These are phyloP conservation scores for Elephas maximus DNA, from an alignment of 2,113 vertebrate species.

Conservation along the genomic window DNA sequence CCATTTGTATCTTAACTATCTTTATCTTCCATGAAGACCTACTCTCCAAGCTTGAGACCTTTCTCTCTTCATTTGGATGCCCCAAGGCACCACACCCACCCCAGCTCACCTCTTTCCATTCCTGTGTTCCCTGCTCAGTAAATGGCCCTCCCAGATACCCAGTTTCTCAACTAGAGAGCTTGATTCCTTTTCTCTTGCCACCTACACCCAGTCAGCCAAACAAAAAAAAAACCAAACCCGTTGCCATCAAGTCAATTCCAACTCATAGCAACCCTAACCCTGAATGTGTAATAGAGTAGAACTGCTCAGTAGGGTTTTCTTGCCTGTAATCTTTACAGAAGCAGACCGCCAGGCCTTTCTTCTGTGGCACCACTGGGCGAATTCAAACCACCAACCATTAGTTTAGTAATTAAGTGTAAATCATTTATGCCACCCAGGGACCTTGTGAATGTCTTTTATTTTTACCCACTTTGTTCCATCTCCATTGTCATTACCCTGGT, in stretches of 20 bases:
- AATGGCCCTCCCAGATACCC: background rate
- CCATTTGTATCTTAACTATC: background rate
- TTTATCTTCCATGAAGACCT: background rate
- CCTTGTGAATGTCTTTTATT: background rate
- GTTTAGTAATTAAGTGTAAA: background rate
- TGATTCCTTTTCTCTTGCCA: background rate
- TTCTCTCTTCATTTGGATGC: background rate
- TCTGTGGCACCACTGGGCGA: background rate
- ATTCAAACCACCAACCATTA: background rate
- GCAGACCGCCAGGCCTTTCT: background rate
- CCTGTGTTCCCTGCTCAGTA: background rate
- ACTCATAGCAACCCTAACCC: background rate
- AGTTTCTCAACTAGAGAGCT: background rate
- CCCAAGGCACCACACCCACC: rapidly evolving
- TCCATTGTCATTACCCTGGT: no score
- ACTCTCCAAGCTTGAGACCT: background rate
- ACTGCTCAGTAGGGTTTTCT: background rate
- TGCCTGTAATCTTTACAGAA: background rate
- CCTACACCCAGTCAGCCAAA: background rate
- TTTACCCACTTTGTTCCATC: background rate
- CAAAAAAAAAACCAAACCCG: background rate
- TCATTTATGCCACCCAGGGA: background rate
- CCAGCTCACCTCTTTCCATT: no score
- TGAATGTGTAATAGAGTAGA: background rate
- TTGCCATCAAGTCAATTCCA: background rate